phyloP scores from a whole-genome alignment of 2,113 vertebrate genomes.

The Passer domesticus region DNA sequence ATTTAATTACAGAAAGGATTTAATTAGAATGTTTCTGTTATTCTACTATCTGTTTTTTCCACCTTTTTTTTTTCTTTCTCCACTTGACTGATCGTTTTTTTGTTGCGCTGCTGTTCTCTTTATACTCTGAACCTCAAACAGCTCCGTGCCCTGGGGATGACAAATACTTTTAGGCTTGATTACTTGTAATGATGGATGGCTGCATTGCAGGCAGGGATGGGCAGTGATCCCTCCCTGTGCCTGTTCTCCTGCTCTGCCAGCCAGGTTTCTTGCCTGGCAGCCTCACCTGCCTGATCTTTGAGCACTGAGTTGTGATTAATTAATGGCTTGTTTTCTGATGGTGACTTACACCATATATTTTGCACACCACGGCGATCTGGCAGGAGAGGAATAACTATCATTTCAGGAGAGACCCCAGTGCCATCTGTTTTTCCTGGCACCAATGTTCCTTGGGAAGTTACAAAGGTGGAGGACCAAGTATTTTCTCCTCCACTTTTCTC shows the following conservation, averaged over 20 bases:
- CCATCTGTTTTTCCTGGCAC: slow-evolving; percentile 52
- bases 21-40: slow-evolving; percentile 32
- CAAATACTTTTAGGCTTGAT: slow-evolving; percentile 52
- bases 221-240: background rate
- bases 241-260: background rate
- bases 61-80: background rate
- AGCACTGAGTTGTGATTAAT: slow-evolving; percentile 24
- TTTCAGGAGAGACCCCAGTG: background rate
- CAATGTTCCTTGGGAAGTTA: background rate
- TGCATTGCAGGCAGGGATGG: background rate
- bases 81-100: slow-evolving; percentile 36
- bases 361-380: background rate
- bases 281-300: background rate
- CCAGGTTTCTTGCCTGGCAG: background rate
- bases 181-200: slow-evolving; percentile 36
- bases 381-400: background rate
- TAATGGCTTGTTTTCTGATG: slow-evolving; percentile 41
- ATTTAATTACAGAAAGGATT: slow-evolving; percentile 32
- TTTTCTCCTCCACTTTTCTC: slow-evolving; percentile 30
- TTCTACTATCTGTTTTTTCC: slow-evolving; percentile 1
- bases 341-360: slow-evolving; percentile 15
- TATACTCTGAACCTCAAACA: slow-evolving; percentile 32
- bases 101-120: slow-evolving; percentile 37
- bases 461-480: slow-evolving; percentile 30
- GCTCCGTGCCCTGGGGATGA: slow-evolving; percentile 19